Evolutionary conservation across 2,888 invertebrate genomes (phyloP).

Genomic region (Amphipoea oculea): DNA sequence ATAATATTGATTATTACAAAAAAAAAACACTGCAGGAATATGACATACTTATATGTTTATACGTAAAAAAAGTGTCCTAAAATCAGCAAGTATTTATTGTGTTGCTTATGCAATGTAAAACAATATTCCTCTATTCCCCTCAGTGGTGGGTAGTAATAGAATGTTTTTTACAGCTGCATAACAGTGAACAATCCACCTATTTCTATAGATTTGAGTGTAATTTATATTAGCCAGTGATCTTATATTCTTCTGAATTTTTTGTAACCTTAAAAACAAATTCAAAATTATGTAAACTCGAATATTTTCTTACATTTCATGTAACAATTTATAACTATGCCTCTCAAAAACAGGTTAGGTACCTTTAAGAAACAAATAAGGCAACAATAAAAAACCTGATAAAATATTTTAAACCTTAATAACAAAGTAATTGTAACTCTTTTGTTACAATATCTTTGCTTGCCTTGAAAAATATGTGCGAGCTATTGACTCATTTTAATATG

Average conservation of each 20-base stretch:
- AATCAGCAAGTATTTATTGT: slow-evolving; percentile 23
- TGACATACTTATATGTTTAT: neutral
- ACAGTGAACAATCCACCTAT: slow-evolving; percentile 9
- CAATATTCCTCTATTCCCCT: neutral
- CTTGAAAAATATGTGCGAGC: slow-evolving; percentile 41
- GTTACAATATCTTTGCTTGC: slow-evolving; percentile 41
- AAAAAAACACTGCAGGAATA: neutral
- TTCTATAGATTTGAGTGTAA: neutral
- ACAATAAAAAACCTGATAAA: slow-evolving; percentile 1
- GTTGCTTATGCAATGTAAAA: slow-evolving; percentile 17
- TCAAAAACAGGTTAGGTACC: neutral
- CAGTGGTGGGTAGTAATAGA: neutral
- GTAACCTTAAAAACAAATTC: neutral
- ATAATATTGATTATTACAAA: neutral
- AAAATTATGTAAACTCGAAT: slow-evolving; percentile 9
- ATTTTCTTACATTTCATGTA: neutral
- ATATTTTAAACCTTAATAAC: slow-evolving; percentile 11
- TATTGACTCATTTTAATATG: slow-evolving; percentile 32
- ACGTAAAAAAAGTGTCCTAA: slow-evolving; percentile 8
- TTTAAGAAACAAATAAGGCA: slow-evolving; percentile 2
- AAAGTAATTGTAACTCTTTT: slow-evolving; percentile 28
- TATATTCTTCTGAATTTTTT: neutral
- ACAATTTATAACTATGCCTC: neutral
- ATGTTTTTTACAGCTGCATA: neutral
- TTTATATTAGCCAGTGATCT: slow-evolving; percentile 9